phyloP scores from a whole-genome alignment of 2,113 vertebrate genomes.

The Alectura lathami region DNA sequence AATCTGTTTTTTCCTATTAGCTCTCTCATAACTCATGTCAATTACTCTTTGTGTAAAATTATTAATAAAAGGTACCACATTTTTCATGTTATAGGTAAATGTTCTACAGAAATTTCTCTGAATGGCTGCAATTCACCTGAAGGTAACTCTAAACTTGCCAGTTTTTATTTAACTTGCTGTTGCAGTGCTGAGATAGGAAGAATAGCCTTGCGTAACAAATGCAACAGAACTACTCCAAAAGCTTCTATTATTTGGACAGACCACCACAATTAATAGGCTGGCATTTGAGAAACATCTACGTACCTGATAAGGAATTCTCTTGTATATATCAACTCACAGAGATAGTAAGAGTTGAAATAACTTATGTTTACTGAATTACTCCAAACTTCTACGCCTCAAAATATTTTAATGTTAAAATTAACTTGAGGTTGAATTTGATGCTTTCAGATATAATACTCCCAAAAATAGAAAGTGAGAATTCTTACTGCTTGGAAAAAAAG shows the following conservation, averaged over 20 bases:
- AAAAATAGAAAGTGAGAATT: neutral
- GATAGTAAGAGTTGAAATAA: neutral
- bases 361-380: neutral
- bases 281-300: neutral
- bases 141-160: neutral
- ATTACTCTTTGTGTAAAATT: neutral
- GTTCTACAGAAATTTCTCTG: neutral
- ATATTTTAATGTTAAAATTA: neutral
- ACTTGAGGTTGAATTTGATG: neutral
- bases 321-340: neutral
- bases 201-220: neutral
- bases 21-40: neutral
- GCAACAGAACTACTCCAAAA: constrained; percentile 3
- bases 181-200: neutral
- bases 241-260: neutral
- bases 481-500: neutral
- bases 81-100: neutral
- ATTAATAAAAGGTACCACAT: neutral
- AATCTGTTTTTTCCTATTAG: neutral
- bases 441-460: neutral
- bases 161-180: neutral
- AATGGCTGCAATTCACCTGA: neutral
- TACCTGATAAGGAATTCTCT: neutral
- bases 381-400: neutral
- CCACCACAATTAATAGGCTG: neutral